A percentile compares a stretch with the other conserved stretches of the same genome.
Evolutionary conservation across 1,140 invertebrate genomes (phyloP).

Genomic region (Drosophila miranda): DNA sequence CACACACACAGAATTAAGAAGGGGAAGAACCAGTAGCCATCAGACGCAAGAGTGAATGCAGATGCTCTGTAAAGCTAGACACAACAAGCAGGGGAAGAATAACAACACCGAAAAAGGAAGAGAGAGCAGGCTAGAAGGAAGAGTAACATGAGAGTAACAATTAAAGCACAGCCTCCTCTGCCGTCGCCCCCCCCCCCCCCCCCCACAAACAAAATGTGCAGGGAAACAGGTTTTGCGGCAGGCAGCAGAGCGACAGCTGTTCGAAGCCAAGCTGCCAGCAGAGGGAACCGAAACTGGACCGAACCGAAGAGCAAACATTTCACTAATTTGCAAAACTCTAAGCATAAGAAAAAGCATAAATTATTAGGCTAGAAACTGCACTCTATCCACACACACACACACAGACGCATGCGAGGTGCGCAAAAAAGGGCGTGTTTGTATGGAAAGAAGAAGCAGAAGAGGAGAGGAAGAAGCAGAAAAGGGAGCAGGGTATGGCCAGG

Average conservation of each 20-base stretch:
- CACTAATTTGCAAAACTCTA: conserved; percentile 39
- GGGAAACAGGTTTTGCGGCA: conserved; percentile 64
- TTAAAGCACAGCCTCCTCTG: conserved; percentile 48
- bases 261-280: conserved; percentile 12
- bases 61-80: background rate
- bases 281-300: background rate
- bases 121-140: conserved; percentile 11
- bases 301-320: background rate
- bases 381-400: conserved; percentile 19
- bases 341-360: conserved; percentile 25
- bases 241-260: conserved; percentile 48
- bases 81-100: conserved; percentile 15
- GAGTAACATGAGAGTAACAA: conserved; percentile 51
- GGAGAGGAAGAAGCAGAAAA: conserved; percentile 28
- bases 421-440: conserved; percentile 75
- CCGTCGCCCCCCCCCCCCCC: no score
- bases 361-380: conserved; percentile 32
- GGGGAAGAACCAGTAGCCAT: conserved; percentile 25
- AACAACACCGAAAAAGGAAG: conserved; percentile 26
- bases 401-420: conserved; percentile 51
- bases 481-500: conserved; percentile 36
- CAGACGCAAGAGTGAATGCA: background rate
- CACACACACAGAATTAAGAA: conserved; percentile 32
- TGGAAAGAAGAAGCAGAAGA: conserved; percentile 55
- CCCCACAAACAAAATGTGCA: conserved; percentile 24